Conservation (phyloP, 2,888 invertebrate genomes). For the Erannis defoliaria region DNA sequence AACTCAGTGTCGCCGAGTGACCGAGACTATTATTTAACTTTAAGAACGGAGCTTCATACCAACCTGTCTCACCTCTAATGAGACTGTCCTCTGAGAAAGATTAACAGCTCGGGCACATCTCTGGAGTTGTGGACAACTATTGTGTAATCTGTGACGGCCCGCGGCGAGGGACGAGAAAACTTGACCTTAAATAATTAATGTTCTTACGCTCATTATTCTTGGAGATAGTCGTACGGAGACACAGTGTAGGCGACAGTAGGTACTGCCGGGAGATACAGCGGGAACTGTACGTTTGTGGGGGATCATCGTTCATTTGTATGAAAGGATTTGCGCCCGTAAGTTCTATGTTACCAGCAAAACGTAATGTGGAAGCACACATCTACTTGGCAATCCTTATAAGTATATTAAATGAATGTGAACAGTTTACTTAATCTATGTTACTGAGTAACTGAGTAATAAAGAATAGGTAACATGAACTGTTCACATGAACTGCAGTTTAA, state of each 20-base stretch:
- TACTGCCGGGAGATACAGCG: background rate
- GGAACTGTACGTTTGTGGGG: too few relatives aligned
- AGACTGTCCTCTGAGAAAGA: constrained; percentile 7
- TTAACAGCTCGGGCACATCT: constrained; percentile 6
- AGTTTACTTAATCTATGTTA: too few relatives aligned
- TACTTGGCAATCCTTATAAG: too few relatives aligned
- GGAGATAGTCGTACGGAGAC: constrained; percentile 8
- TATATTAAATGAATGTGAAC: too few relatives aligned
- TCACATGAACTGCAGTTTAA: too few relatives aligned
- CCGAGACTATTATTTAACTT: background rate
- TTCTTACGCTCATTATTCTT: constrained; percentile 20
- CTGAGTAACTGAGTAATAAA: too few relatives aligned
- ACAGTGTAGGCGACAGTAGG: background rate
- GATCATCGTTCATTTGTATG: background rate
- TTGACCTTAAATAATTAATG: constrained; percentile 27
- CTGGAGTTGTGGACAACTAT: background rate
- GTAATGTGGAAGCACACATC: background rate
- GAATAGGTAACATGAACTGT: too few relatives aligned
- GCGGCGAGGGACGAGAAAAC: constrained; percentile 15
- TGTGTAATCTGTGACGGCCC: background rate
- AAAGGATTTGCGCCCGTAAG: background rate
- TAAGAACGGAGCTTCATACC: constrained; percentile 1
- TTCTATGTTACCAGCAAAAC: background rate
- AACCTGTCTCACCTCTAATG: constrained; percentile 4
- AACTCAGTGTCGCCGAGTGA: background rate